Evolutionary conservation across 2,797 vertebrate genomes (phyloP).

Genomic region (Xiphorhynchus erythropygius): DNA sequence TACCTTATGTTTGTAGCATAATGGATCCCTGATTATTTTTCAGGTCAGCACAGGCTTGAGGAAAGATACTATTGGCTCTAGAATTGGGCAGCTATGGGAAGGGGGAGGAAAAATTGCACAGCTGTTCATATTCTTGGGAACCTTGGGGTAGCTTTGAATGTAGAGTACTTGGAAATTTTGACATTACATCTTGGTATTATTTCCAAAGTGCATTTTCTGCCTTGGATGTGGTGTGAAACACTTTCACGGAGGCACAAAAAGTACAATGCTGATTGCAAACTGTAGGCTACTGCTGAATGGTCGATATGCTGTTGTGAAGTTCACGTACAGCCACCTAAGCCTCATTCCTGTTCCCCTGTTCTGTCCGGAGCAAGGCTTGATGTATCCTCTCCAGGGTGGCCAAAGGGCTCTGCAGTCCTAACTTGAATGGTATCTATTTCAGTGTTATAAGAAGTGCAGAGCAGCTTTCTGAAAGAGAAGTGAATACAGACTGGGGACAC

Average conservation of each 20-base stretch:
- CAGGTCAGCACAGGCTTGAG: not conserved
- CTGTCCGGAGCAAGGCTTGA: not conserved
- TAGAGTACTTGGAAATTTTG: not conserved
- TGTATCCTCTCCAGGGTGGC: not conserved
- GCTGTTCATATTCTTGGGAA: not conserved
- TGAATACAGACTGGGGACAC: not conserved
- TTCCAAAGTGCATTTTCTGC: not conserved
- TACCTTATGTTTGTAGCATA: not conserved
- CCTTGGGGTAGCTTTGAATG: not conserved
- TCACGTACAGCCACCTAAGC: not conserved
- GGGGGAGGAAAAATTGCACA: not conserved
- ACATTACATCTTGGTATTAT: not conserved
- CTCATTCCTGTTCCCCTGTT: not conserved
- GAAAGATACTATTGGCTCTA: not conserved
- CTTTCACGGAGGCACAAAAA: not conserved
- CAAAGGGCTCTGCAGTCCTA: not conserved
- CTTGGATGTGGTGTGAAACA: not conserved
- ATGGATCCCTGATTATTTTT: not conserved
- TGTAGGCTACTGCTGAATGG: not conserved
- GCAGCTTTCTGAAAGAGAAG: not conserved
- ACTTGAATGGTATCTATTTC: not conserved
- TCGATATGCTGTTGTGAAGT: fast-evolving
- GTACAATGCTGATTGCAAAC: not conserved
- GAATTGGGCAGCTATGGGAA: not conserved
- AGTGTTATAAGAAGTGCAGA: not conserved